Percentiles rank a stretch among this genome's conserved stretches.
phyloP scores from a whole-genome alignment of 2,888 invertebrate genomes.

The Parelbella ahira region DNA sequence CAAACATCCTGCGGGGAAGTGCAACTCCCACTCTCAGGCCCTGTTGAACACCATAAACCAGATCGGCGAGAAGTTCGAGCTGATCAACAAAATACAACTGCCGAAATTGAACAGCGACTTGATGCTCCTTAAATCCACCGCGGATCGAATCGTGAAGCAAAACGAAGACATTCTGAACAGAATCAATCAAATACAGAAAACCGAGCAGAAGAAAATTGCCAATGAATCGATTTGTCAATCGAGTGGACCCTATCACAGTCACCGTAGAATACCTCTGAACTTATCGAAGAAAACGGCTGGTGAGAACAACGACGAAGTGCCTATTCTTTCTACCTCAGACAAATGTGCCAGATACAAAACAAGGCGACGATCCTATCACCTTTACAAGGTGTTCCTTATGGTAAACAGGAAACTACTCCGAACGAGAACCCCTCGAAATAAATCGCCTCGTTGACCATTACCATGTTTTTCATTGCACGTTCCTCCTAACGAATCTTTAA shows the following conservation, averaged over 20 bases:
- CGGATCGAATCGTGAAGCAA: conserved; percentile 51
- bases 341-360: conserved; percentile 39
- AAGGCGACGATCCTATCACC: conserved; percentile 42
- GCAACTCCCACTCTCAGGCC: conserved; percentile 21
- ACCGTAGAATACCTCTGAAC: conserved; percentile 6
- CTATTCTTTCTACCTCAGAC: conserved; percentile 7
- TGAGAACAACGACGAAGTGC: conserved; percentile 1
- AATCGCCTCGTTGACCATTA: conserved; percentile 9
- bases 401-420: conserved; percentile 46
- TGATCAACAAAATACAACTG: conserved; percentile 61
- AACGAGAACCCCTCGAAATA: conserved; percentile 26
- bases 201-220: conserved; percentile 5
- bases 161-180: conserved; percentile 49
- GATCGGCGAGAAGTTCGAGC: conserved; percentile 56
- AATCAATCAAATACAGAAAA: conserved; percentile 7
- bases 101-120: conserved; percentile 57
- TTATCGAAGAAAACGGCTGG: neutral
- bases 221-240: neutral
- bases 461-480: conserved; percentile 7
- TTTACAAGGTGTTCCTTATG: conserved; percentile 49
- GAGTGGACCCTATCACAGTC: neutral
- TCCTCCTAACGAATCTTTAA: too few relatives aligned
- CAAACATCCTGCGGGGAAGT: conserved; percentile 37
- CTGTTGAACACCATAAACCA: conserved; percentile 37
- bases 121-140: conserved; percentile 44